Base-by-base conservation (phyloP, 2,888 invertebrate species). In the Drosophila nr. perissopoda region DNA sequence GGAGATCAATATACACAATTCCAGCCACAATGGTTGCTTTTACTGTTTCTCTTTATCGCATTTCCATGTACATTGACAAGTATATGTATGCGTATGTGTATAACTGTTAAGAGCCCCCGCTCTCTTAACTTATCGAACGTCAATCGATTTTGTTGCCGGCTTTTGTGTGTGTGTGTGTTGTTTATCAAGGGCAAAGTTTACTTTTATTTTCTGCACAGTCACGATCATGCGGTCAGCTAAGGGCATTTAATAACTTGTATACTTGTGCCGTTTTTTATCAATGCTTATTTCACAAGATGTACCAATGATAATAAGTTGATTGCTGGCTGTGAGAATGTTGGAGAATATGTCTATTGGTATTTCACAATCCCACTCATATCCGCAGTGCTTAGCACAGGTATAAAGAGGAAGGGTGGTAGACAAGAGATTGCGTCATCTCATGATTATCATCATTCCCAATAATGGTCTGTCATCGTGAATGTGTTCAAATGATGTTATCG, bases 241-340 rank as follows among this genome's bases (percentile, higher is more conserved):
- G 54, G 54, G 58, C 31, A 54, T 53, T 66, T 67, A 27, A 31
- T 65, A 78, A 60, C 62, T 53, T 51, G 58, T 31, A 34, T 18
- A 49, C 51, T 46, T n/a, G 16, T 18, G 16, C 46, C 8, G 7
- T 25, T 21, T 34, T 25, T 25, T 25, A 25, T 25, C 46, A 25
- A 7, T 25, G 16, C 8, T 25, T 34, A 74, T 77, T 72, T 69
- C 54, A 27, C 56, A 65, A 74, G 66, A 74, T 64, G 21, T 34
- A 8, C 29, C 56, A 25, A 33, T 53, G n/a, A 56, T 56, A 10
- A 18, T 18, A 16, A 46, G 54, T 27, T 18, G 4, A 36, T 25
- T n/a, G n/a, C 36, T 54, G 27, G n/a, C 16, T 25, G 25, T 2
- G 10, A 21, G 59, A 83, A 70, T 70, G 70, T 88, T 88, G 86